Base-by-base conservation (phyloP, 2,888 invertebrate genomes). In the Hirtodrosophila cameraria region DNA sequence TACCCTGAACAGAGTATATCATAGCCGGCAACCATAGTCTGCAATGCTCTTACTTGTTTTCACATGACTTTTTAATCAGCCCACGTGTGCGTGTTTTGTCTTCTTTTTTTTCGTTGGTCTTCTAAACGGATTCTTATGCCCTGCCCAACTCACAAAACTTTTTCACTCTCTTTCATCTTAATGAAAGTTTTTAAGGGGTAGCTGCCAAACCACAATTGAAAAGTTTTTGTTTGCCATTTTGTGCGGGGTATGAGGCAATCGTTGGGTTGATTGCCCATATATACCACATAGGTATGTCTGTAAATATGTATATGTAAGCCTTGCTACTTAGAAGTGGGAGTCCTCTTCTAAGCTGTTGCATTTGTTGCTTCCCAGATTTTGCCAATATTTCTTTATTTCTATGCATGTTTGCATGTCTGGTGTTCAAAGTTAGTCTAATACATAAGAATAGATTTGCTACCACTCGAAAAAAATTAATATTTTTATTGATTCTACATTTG, bases 201-300 rank as follows among this genome's bases (percentile, higher is more conserved):
- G 60, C 68, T 75, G 66, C 66, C 74, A 75, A 75, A 76, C 77
- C 77, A 75, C 74, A 75, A 75, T 75, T 73, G 74, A 77, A 75
- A 75, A 76, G 45, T 75, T 75, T 72, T 68, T 76, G 60, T 58
- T 72, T 60, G 66, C 57, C 33, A 38, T 66, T 54, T 68, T 58
- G 43, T 39, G 55, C 57, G 50, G n/a, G n/a, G n/a, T n/a, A 36
- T 20, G 39, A 41, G 30, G 41, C 45, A 48, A 31, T 25, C 28
- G 20, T 41, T 45, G 50, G 23, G 15, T 52, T 54, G 57, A 58
- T 61, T 75, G 53, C 27, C 46, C 16, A 11, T 18, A 20, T 33
- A 9, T 6, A 7, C 2, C 25, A 4, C 15, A 3, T 15, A 0
- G 9, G 7, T 13, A n/a, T 11, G 9, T 50, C 7, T 27, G 18